Conservation (phyloP, 2,113 vertebrate species). For the Bostrychus sinensis region DNA sequence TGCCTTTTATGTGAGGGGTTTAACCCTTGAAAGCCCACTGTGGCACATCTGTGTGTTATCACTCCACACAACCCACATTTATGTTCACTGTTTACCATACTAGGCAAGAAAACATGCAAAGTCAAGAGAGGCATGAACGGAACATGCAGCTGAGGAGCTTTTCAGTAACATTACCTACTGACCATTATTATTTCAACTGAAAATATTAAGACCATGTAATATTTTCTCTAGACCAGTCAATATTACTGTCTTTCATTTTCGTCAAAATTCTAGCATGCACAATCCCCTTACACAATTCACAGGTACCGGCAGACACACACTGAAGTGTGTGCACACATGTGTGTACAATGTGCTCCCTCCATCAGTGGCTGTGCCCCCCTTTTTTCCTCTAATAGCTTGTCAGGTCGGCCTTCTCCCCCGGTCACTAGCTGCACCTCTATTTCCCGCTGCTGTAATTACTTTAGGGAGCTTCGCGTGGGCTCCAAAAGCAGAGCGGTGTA, state of each 20-base stretch:
- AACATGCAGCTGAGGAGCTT: too few relatives aligned
- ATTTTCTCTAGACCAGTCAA: background rate
- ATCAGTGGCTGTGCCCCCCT: conserved; percentile 52
- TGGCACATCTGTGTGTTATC: background rate
- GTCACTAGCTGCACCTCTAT: conserved; percentile 68
- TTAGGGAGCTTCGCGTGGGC: conserved; percentile 75
- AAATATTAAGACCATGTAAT: background rate
- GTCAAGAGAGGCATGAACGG: background rate
- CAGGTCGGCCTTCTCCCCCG: conserved; percentile 74
- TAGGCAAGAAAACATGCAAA: background rate
- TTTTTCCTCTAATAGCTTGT: conserved; percentile 78
- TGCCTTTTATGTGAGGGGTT: background rate
- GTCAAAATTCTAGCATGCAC: background rate
- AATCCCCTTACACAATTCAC: background rate
- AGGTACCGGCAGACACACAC: background rate
- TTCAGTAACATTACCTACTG: too few relatives aligned
- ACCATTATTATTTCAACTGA: too few relatives aligned
- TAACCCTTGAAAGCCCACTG: background rate
- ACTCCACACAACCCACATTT: background rate
- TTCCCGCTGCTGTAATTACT: conserved; percentile 79
- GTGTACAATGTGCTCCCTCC: conserved; percentile 52
- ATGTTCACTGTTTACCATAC: background rate
- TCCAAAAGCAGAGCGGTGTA: conserved; percentile 21
- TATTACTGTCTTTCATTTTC: background rate
- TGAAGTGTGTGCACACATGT: background rate